These are phyloP conservation scores for Enteromius treurensis DNA, from an alignment of 2,797 vertebrate species.

Conservation along the genomic window DNA sequence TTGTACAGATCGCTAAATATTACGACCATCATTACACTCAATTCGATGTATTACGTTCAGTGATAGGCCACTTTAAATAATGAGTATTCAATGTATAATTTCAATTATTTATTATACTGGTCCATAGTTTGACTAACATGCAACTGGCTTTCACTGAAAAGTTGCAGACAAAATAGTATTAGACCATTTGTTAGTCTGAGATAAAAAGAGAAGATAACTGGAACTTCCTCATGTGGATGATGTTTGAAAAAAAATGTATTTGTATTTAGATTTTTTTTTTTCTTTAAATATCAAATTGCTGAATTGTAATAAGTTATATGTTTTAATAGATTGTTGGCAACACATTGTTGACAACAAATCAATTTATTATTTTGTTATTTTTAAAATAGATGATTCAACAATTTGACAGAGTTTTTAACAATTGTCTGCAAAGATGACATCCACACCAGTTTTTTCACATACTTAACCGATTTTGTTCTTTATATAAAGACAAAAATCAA, in stretches of 20 bases:
- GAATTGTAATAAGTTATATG: background rate
- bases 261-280: background rate
- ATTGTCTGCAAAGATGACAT: background rate
- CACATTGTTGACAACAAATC: background rate
- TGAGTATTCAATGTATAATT: slow-evolving; percentile 12
- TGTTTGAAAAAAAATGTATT: background rate
- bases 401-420: background rate
- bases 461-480: background rate
- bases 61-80: slow-evolving; percentile 20
- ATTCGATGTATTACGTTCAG: slow-evolving; percentile 13
- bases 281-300: background rate
- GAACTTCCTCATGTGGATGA: background rate
- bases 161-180: slow-evolving; percentile 3
- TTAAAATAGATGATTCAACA: background rate
- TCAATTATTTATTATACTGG: slow-evolving; percentile 17
- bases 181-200: background rate
- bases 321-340: background rate
- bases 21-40: background rate
- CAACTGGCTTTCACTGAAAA: background rate
- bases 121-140: background rate
- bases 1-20: slow-evolving; percentile 39
- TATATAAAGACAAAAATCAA: slow-evolving; percentile 27
- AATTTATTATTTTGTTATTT: background rate
- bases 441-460: background rate
- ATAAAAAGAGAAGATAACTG: background rate